Evolutionary conservation across 2,797 vertebrate genomes (phyloP).

Genomic region (Parotocinclus haroldoi): DNA sequence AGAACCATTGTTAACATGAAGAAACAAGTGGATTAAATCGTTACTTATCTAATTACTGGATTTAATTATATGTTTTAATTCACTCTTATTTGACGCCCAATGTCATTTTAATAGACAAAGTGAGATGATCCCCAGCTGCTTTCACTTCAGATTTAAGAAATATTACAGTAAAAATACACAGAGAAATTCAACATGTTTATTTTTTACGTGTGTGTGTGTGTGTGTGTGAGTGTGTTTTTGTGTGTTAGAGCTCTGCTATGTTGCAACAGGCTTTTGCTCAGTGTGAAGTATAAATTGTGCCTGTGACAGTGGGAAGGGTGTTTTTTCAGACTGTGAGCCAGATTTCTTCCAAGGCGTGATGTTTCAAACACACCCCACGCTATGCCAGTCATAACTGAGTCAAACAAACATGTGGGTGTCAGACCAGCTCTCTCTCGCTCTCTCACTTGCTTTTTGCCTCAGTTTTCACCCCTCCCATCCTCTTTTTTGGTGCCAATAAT

Average conservation of each 20-base stretch:
- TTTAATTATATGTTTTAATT: conserved; percentile 75
- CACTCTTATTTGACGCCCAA: conserved; percentile 77
- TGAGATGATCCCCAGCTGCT: not conserved
- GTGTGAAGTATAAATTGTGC: conserved; percentile 32
- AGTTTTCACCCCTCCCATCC: not conserved
- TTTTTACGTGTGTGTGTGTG: not conserved
- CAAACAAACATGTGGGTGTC: conserved; percentile 39
- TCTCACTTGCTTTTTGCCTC: conserved; percentile 8
- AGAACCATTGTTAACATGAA: conserved; percentile 65
- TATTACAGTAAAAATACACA: not conserved
- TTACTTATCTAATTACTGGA: conserved; percentile 81
- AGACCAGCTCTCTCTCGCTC: conserved; percentile 13
- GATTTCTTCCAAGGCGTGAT: conserved; percentile 21
- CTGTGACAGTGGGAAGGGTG: conserved; percentile 29
- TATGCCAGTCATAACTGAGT: conserved; percentile 36
- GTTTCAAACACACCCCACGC: conserved; percentile 24
- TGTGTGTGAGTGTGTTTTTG: conserved; percentile 10
- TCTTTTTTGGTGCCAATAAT: conserved; percentile 45
- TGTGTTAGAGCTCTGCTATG: conserved; percentile 26
- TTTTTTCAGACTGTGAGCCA: conserved; percentile 38
- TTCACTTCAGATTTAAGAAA: not conserved
- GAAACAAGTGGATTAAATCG: conserved; percentile 75
- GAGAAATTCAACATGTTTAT: conserved; percentile 14
- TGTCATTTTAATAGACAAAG: conserved; percentile 63
- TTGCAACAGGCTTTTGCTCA: conserved; percentile 18